Base-by-base conservation (phyloP, 2,113 vertebrate genomes). In the Pungitius pungitius region DNA sequence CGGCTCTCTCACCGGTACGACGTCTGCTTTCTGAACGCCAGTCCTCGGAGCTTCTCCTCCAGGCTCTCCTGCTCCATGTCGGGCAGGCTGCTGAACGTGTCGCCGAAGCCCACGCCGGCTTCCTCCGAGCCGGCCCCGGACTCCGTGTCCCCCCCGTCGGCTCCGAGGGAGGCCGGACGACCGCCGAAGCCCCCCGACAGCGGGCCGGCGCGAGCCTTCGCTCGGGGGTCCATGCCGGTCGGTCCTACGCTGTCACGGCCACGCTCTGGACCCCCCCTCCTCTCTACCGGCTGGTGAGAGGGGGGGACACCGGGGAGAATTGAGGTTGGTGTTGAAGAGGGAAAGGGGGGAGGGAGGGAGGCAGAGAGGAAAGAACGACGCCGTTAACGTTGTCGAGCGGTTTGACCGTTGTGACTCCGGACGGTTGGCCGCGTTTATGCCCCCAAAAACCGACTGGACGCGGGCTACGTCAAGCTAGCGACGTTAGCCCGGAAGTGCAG, bases 1-100 rank as follows among this genome's bases (percentile, higher is more conserved):
- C 91, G 86, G 78, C 39, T 51, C 67, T 89, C 90, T 91, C 86
- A 92, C 91, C 91, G 86, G 78, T 92, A 92, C 60, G 91, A 92
- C 62, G 89, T 92, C 85, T 92, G 91, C 10, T 92, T 92, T 80
- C 90, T 81, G 87, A 92, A 92, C 62, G 91, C 91, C 75, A 92
- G 87, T 67, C 90, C 90, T 43, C 88, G 61, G 14, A 92, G 40
- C 64, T 92, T 92, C 57, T 92, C 90, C 81, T 92, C 90, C 85
- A 92, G 86, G 0, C 52, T 82, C 47, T 90, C 91, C 8, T 85
- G 84, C 81, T 92, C 91, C 73, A 92, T 87, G 85, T 92, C 88
- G 54, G 89, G 83, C 67, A 92, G 86, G 27, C 85, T 90, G 82
- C 82, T 89, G 86, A 92, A 84, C 37, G 91, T 90, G 14, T 92